A percentile compares a stretch with the other conserved stretches of the same genome.
These are phyloP conservation scores for Gobio gobio DNA, from an alignment of 2,113 vertebrate species.

Conservation along the genomic window DNA sequence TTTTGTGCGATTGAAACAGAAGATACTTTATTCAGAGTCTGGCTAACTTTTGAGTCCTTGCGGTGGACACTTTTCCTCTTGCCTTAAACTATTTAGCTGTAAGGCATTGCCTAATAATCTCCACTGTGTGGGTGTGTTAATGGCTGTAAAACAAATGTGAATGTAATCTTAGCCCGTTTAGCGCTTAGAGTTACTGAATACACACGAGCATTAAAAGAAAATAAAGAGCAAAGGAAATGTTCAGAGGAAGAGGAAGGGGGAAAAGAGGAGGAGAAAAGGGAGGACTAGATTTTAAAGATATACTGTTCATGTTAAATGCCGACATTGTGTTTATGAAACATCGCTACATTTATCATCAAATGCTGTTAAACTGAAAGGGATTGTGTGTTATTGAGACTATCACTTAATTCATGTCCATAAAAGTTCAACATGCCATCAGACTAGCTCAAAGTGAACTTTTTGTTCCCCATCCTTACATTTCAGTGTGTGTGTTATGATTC, in stretches of 20 bases:
- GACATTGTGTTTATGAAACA: neutral
- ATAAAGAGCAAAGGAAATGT: slow-evolving; percentile 29
- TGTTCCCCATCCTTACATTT: neutral
- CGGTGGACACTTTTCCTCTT: neutral
- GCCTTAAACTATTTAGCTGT: neutral
- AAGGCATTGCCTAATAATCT: neutral
- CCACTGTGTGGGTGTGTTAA: neutral
- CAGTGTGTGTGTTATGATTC: neutral
- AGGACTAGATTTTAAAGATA: neutral
- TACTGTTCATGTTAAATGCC: neutral
- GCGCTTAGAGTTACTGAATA: slow-evolving; percentile 30
- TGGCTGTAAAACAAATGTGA: neutral
- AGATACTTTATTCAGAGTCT: neutral
- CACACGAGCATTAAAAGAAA: slow-evolving; percentile 37
- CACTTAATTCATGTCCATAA: neutral
- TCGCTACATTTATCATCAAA: neutral
- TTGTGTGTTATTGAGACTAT: neutral
- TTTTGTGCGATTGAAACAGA: neutral
- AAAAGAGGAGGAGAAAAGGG: neutral
- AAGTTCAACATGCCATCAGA: neutral
- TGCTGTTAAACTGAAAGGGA: neutral
- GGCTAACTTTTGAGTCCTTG: neutral
- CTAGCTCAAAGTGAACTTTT: neutral
- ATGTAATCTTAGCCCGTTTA: neutral
- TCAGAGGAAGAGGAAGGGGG: slow-evolving; percentile 11